Percentiles rank a stretch among this genome's conserved stretches.
phyloP scores from a whole-genome alignment of 2,113 vertebrate species.

The Xiphophorus couchianus region DNA sequence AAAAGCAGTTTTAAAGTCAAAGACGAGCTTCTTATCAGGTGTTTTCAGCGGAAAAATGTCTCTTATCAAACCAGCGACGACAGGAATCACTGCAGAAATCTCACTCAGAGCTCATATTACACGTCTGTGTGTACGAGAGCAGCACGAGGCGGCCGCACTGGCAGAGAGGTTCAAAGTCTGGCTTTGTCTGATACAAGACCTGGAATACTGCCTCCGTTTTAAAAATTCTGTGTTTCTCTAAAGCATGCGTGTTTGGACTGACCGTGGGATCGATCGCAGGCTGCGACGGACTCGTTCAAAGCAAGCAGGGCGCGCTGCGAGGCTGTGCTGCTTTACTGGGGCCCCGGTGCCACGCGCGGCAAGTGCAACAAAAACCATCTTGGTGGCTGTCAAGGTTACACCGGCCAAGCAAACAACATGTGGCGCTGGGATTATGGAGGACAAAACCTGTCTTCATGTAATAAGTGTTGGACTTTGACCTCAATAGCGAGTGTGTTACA shows the following conservation, averaged over 20 bases:
- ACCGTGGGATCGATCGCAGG: conserved; percentile 14
- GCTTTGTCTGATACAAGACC: conserved; percentile 35
- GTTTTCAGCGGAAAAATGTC: conserved; percentile 22
- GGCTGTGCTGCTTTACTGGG: not conserved
- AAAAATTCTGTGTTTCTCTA: conserved; percentile 12
- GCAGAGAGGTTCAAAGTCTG: conserved; percentile 45
- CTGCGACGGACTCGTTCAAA: conserved; percentile 1
- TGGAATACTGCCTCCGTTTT: conserved; percentile 29
- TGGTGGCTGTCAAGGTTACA: conserved; percentile 1
- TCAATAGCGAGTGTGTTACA: conserved; percentile 49
- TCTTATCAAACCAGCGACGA: conserved; percentile 32
- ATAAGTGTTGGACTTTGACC: conserved; percentile 60
- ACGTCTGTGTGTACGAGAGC: conserved; percentile 12
- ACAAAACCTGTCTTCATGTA: conserved; percentile 41
- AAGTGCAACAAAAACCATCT: not conserved
- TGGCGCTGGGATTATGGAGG: conserved; percentile 7
- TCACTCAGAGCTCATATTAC: conserved; percentile 30
- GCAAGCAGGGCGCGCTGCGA: not conserved
- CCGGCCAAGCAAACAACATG: conserved; percentile 27
- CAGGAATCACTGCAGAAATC: conserved; percentile 18
- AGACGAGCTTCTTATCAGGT: conserved; percentile 25
- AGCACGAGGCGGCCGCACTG: conserved; percentile 16
- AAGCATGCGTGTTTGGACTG: conserved; percentile 14
- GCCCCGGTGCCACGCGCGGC: conserved; percentile 4
- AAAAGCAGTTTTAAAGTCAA: not conserved